Base-by-base conservation (phyloP, 1,140 invertebrate species). In the Drosophila ohnishii region DNA sequence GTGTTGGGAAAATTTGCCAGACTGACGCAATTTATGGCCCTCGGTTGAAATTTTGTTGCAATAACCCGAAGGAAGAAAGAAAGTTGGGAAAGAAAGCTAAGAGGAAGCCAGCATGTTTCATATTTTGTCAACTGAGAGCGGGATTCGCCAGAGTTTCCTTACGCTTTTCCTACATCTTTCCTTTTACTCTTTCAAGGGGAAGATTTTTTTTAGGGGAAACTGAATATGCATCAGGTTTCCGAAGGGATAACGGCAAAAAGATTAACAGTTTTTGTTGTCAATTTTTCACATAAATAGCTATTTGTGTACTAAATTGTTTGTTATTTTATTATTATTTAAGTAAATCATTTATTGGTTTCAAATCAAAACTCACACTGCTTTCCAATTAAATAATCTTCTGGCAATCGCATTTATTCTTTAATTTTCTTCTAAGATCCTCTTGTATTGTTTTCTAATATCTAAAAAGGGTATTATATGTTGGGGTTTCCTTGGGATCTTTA, bases 11-110 rank as follows among this genome's bases (percentile, higher is more conserved):
- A 85, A 80, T 80, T 83, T 82, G 66, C 71, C 83, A 86, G 75
- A 87, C 79, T 83, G 79, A 75, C 67, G 79, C 83, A 86, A 86
- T 86, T 86, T 86, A 86, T 86, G 79, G 75, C 80, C 72, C 79
- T 77, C 76, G 65, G 79, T 87, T 87, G 83, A 86, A 83, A 87
- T 86, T 87, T 83, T 86, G 71, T 79, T 86, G 83, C 83, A 78
- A 87, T 86, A 87, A 79, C 83, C 83, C 74, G 62, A 48, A 78
- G 78, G 30, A 56, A 48, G 35, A 50, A 70, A 55, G 42, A 50
- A 69, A 70, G 30, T 16, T 61, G 42, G 47, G 14, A 48, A 70
- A 64, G 72, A 60, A 59, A 61, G 35, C 42, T 14, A 32, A 25
- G 50, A 76, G 80, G 63, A 77, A 78, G 63, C 58, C 75, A 83